phyloP scores from a whole-genome alignment of 1,140 invertebrate species.

The Drosophila ercepeae region DNA sequence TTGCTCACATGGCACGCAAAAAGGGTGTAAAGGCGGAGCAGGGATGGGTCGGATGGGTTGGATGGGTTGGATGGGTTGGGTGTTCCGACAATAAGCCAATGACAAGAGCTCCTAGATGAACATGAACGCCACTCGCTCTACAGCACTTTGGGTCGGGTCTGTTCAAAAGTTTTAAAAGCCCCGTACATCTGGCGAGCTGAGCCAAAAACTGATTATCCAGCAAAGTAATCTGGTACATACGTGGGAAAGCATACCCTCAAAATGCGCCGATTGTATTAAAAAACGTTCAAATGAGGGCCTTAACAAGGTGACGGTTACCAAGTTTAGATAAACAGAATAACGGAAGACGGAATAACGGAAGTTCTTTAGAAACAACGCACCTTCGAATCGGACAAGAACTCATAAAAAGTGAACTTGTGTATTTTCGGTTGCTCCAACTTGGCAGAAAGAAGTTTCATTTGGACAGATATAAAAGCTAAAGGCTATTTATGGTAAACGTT shows the following conservation, averaged over 20 bases:
- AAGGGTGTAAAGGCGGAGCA: too few species aligned
- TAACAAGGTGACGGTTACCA: background rate
- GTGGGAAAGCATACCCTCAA: background rate
- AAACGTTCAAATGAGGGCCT: background rate
- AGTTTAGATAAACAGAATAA: too few species aligned
- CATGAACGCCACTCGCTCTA: background rate
- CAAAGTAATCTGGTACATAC: slow-evolving; percentile 1
- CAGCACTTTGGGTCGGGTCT: background rate
- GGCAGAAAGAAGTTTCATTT: background rate
- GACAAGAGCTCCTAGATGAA: slow-evolving; percentile 26
- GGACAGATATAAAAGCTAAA: background rate
- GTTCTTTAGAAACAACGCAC: too few species aligned
- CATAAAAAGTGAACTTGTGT: background rate
- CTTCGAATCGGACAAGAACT: background rate
- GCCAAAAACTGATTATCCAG: slow-evolving; percentile 18
- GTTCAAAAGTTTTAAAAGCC: slow-evolving; percentile 25
- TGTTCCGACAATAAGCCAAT: slow-evolving; percentile 33
- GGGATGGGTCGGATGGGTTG: background rate
- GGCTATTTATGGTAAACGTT: background rate
- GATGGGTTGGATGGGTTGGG: background rate
- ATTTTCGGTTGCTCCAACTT: background rate
- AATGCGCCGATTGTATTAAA: background rate
- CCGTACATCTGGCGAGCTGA: background rate
- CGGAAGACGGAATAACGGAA: too few species aligned
- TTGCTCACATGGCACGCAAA: slow-evolving; percentile 28